Evolutionary conservation across 2,888 invertebrate species (phyloP), one percentile per base, ranked within the genome.

Genomic region (Panopea generosa): DNA sequence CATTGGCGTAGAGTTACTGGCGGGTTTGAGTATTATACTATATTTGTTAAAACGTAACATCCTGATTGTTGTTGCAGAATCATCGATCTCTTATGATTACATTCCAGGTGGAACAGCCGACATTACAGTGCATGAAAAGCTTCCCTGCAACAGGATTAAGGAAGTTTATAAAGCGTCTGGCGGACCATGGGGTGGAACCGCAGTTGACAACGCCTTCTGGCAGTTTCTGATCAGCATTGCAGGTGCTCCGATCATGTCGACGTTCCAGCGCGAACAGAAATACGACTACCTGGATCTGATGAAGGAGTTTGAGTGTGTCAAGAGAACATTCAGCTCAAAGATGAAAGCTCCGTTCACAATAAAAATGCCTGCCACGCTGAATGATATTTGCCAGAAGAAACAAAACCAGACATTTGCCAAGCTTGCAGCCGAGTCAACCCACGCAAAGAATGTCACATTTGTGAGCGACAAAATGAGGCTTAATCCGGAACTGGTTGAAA

Each of bases 161-260:
- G 81, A 81, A 49, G 67, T 81, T 22, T 52, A 75, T 43, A 63
- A 68, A 59, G 81, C 81, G 2, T 77, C 77, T 20, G 81, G 81
- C 11, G 81, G 81, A 2, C 75, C 81, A 11, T 77, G 81, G 71
- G 81, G 81, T n/a, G 81, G 81, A 16, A 81, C 81, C 0, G 73
- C 77, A 0, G 66, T 81, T 6, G 81, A 81, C 47, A 20, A 57
- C 11, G 73, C 61, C 16, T 71, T 81, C 20, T 70, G 77, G 45
- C 45, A 45, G 20, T 20, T 45, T 1, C 11, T 81, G 7, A 70
- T 63, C 27, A 29, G 65, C 22, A 72, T 77, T 2, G 56, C 77
- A 0, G 81, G 81, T 9, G 74, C 75, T 49, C 71, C 70, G 0
- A 66, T 76, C 16, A 53, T 82, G 16, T 45, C 40, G 0, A 33